phyloP scores from a whole-genome alignment of 2,888 invertebrate species.

The Microplitis deprimator region DNA sequence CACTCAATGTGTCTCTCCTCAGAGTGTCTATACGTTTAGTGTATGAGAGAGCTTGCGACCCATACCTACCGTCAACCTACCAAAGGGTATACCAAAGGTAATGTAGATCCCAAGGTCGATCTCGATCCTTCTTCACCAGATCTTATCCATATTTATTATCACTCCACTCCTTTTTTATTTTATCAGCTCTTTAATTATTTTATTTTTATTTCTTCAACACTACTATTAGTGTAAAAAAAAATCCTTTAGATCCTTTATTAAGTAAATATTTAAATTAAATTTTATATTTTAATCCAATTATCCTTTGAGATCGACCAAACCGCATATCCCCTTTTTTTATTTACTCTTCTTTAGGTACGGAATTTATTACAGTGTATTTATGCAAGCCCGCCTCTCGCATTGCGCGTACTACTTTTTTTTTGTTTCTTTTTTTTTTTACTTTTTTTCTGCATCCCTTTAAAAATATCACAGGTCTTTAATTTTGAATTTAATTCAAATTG shows the following conservation, averaged over 20 bases:
- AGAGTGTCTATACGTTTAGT: constrained; percentile 66
- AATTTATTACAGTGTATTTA: constrained; percentile 60
- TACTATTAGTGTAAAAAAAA: neutral
- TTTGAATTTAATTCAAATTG: too few species aligned
- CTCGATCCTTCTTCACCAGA: constrained; percentile 56
- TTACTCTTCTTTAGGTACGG: constrained; percentile 70
- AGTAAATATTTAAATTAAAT: neutral
- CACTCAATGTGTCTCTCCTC: constrained; percentile 60
- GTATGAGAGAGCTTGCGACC: constrained; percentile 70
- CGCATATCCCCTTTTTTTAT: constrained; percentile 62
- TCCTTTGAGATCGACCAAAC: constrained; percentile 65
- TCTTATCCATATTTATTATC: neutral
- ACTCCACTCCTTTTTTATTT: neutral
- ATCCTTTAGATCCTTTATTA: neutral
- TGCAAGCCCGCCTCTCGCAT: constrained; percentile 67
- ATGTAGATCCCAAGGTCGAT: constrained; percentile 72
- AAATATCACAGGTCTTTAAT: constrained; percentile 25
- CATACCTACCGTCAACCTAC: constrained; percentile 70
- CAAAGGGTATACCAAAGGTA: constrained; percentile 72
- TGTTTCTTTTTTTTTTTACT: constrained; percentile 31
- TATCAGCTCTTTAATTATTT: neutral
- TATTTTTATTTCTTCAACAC: neutral
- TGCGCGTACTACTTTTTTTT: constrained; percentile 57
- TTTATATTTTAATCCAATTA: constrained; percentile 23
- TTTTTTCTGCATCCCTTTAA: constrained; percentile 29